phyloP scores from a whole-genome alignment of 2,888 invertebrate genomes.

The Apeira syringaria region DNA sequence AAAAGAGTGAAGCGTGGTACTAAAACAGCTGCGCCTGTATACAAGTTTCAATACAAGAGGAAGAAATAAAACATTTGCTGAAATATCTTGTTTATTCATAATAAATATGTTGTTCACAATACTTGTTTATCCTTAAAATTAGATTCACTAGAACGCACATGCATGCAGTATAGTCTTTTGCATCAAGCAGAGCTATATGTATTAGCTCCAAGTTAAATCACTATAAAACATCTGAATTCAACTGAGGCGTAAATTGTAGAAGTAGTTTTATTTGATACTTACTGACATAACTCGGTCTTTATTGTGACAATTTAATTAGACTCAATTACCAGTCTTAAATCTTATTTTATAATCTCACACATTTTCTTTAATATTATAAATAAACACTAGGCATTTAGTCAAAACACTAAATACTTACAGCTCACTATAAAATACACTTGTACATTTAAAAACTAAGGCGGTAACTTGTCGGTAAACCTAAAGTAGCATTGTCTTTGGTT shows the following conservation, averaged over 20 bases:
- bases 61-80: constrained; percentile 84
- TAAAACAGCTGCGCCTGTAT: constrained; percentile 88
- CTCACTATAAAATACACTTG: constrained; percentile 33
- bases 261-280: too few relatives aligned
- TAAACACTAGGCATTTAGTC: background rate
- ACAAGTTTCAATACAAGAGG: constrained; percentile 91
- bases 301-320: constrained; percentile 18
- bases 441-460: constrained; percentile 47
- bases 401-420: constrained; percentile 5
- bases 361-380: constrained; percentile 10
- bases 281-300: background rate
- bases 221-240: too few relatives aligned
- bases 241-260: too few relatives aligned
- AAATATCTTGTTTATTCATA: constrained; percentile 20
- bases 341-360: constrained; percentile 27
- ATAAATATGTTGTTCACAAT: constrained; percentile 19
- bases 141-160: constrained; percentile 23
- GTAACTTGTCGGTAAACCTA: constrained; percentile 64
- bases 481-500: constrained; percentile 65
- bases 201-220: too few relatives aligned
- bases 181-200: too few relatives aligned
- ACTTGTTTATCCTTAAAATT: constrained; percentile 25
- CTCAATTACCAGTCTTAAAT: constrained; percentile 26
- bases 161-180: constrained; percentile 11
- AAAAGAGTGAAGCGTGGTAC: constrained; percentile 86